Conservation (phyloP, 30 jellyfish, hydroid and myxozoan genomes). For the Aurelia aurita complex sp. Pacific region DNA sequence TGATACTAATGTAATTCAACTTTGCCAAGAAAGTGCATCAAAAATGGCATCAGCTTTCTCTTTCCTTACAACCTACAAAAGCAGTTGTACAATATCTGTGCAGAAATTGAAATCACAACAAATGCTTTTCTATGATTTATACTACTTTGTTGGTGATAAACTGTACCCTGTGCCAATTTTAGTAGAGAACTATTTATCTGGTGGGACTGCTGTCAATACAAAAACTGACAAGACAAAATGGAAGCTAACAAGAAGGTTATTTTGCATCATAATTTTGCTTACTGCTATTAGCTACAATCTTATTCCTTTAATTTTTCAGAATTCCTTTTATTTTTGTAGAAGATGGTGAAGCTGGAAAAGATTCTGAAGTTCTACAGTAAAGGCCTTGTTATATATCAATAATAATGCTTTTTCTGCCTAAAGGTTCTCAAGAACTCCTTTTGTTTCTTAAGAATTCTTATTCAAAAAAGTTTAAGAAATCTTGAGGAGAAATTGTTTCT, state of each 20-base stretch:
- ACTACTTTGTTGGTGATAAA: constrained; percentile 51
- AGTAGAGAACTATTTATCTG: constrained; percentile 50
- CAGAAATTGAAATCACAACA: constrained; percentile 30
- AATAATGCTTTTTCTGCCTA: too few relatives aligned
- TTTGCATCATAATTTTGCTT: too few relatives aligned
- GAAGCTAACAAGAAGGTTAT: constrained; percentile 69
- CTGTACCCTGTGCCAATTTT: constrained; percentile 88
- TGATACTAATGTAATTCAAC: constrained; percentile 50
- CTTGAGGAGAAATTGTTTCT: too few relatives aligned
- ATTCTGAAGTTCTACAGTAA: too few relatives aligned
- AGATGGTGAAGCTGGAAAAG: too few relatives aligned
- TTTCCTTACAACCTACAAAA: constrained; percentile 69
- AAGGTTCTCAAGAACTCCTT: too few relatives aligned
- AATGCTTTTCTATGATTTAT: constrained; percentile 79
- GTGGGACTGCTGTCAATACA: constrained; percentile 63
- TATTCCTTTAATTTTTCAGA: too few relatives aligned
- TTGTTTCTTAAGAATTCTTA: too few relatives aligned
- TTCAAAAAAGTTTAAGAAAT: too few relatives aligned
- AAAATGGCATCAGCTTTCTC: constrained; percentile 55
- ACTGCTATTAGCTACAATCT: too few relatives aligned
- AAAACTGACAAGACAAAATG: constrained; percentile 55
- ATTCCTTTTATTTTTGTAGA: too few relatives aligned
- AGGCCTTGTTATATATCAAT: too few relatives aligned
- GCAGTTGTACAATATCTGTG: constrained; percentile 59
- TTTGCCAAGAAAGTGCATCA: constrained; percentile 67